A percentile compares a stretch with the other conserved stretches of the same genome.
Conservation (phyloP, 1,140 invertebrate species). For the Micrasema longulum region DNA sequence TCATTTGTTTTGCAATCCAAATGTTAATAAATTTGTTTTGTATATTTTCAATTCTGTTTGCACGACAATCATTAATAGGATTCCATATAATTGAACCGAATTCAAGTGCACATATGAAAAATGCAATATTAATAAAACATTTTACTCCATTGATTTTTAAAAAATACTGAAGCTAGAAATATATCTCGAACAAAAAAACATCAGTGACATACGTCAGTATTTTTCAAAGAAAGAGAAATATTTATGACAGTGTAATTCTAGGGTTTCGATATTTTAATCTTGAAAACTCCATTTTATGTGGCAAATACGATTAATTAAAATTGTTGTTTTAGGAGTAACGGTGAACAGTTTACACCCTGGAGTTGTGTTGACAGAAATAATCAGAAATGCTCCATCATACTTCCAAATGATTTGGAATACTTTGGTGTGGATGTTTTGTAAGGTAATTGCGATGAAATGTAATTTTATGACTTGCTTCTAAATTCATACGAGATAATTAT, state of each 20-base stretch:
- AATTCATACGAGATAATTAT: too few species aligned
- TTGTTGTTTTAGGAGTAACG: conserved; percentile 68
- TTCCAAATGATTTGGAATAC: conserved; percentile 68
- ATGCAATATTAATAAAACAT: too few species aligned
- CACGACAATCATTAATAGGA: too few species aligned
- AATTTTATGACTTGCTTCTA: too few species aligned
- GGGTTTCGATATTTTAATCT: background rate
- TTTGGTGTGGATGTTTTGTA: conserved; percentile 61
- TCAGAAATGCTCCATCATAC: conserved; percentile 75
- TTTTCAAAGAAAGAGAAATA: background rate
- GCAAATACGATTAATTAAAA: background rate
- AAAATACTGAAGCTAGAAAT: background rate
- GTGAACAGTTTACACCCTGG: conserved; percentile 85
- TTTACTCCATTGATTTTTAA: background rate
- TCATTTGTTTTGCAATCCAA: too few species aligned
- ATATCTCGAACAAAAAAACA: background rate
- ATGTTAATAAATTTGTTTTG: too few species aligned
- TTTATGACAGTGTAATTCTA: background rate
- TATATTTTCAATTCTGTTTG: too few species aligned
- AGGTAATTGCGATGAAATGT: too few species aligned
- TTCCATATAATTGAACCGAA: too few species aligned
- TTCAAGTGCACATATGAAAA: too few species aligned
- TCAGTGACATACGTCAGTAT: background rate
- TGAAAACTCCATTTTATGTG: background rate
- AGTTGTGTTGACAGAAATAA: conserved; percentile 81